These are phyloP conservation scores for Panorpa germanica DNA, from an alignment of 2,888 invertebrate species.

Conservation along the genomic window DNA sequence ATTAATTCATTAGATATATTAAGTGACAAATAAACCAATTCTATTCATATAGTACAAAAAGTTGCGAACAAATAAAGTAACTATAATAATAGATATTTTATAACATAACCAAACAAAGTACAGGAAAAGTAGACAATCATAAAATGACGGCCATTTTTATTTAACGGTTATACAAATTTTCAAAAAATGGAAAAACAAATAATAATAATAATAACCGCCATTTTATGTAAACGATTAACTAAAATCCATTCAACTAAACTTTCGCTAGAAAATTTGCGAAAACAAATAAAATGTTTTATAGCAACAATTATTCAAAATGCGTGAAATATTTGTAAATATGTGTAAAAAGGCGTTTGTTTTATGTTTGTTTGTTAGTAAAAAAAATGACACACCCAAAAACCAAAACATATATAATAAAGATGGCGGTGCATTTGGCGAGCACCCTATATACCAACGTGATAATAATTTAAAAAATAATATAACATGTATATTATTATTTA, in stretches of 20 bases:
- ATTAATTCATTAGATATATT: constrained; percentile 5
- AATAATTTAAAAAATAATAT: constrained; percentile 4
- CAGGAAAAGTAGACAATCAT: constrained; percentile 4
- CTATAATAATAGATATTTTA: constrained; percentile 3
- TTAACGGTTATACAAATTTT: constrained; percentile 25
- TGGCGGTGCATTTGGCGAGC: constrained; percentile 11
- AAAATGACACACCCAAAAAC: constrained; percentile 26
- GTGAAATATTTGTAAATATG: constrained; percentile 28
- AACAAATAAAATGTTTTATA: constrained; percentile 16
- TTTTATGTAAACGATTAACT: constrained; percentile 20
- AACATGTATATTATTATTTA: too few species aligned
- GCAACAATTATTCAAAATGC: constrained; percentile 30
- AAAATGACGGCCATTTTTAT: constrained; percentile 6
- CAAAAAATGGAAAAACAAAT: constrained; percentile 11
- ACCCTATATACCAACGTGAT: constrained; percentile 12
- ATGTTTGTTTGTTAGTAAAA: constrained; percentile 26
- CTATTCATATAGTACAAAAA: background rate
- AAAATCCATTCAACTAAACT: constrained; percentile 6
- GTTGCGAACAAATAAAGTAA: constrained; percentile 1
- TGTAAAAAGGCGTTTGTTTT: constrained; percentile 26
- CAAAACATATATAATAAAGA: background rate
- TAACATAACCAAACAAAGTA: constrained; percentile 3
- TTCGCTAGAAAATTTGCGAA: constrained; percentile 13
- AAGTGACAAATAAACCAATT: background rate
- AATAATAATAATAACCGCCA: constrained; percentile 19